Evolutionary conservation across 2,113 vertebrate genomes (phyloP).

Genomic region (Pimephales promelas): DNA sequence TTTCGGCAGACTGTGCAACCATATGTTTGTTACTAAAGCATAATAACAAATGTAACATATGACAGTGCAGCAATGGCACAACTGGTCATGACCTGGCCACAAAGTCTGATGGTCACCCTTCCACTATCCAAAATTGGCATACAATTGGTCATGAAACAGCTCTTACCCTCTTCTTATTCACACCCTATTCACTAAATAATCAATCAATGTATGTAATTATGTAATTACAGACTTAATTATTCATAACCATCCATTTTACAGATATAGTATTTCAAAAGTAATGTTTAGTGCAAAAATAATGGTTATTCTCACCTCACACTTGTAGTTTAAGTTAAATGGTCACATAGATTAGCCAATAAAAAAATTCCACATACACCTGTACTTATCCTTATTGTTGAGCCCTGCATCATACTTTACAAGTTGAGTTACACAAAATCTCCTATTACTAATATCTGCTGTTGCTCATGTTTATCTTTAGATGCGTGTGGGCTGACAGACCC

Average conservation of each 20-base stretch:
- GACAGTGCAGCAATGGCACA: too few relatives aligned
- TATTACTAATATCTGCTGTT: constrained; percentile 2
- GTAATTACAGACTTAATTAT: background rate
- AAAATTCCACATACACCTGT: too few relatives aligned
- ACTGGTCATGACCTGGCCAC: background rate
- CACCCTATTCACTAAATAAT: background rate
- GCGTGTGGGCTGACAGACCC: constrained; percentile 93
- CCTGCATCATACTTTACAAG: background rate
- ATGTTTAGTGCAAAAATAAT: too few relatives aligned
- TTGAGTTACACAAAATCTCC: background rate
- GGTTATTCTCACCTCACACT: background rate
- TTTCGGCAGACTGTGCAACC: background rate
- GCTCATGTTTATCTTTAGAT: constrained; percentile 71
- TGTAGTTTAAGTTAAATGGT: too few relatives aligned
- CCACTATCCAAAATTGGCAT: background rate
- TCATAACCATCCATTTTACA: background rate
- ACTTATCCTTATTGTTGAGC: background rate
- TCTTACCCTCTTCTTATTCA: background rate
- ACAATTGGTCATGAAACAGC: background rate
- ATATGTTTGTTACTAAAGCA: background rate
- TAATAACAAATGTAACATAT: background rate
- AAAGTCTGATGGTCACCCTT: background rate
- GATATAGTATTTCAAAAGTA: background rate
- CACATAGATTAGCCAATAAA: too few relatives aligned
- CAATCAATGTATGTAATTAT: background rate